These are phyloP conservation scores for Heliconius himera DNA, from an alignment of 1,140 invertebrate genomes.

Conservation along the genomic window DNA sequence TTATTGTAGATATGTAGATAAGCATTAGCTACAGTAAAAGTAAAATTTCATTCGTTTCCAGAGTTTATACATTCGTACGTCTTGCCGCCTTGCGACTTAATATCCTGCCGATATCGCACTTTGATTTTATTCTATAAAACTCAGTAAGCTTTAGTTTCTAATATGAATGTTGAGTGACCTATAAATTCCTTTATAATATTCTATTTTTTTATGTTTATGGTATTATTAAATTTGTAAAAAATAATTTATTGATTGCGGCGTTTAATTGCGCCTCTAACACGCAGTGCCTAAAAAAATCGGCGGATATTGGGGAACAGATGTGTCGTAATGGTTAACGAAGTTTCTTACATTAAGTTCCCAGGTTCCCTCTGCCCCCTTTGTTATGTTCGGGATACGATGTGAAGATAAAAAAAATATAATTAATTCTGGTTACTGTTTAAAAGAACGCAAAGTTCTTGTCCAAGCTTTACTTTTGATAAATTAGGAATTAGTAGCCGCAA, in stretches of 20 bases:
- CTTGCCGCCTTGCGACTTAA: slow-evolving; percentile 14
- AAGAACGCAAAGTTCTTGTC: neutral
- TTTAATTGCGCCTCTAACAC: no score
- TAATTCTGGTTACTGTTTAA: neutral
- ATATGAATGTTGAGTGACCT: neutral
- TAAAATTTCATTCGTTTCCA: slow-evolving; percentile 17
- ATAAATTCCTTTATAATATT: neutral
- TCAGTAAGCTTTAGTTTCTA: neutral
- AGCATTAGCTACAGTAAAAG: neutral
- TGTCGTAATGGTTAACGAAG: no score
- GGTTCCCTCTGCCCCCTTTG: no score
- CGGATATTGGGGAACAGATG: no score
- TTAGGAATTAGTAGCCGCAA: neutral
- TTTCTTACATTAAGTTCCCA: no score
- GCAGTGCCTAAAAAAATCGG: no score
- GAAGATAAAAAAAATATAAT: neutral
- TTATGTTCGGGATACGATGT: no score
- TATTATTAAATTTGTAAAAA: no score
- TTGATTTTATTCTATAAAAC: neutral
- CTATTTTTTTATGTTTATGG: neutral
- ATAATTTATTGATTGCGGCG: no score
- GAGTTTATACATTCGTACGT: slow-evolving; percentile 16
- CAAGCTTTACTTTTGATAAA: no score
- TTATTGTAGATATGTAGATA: neutral
- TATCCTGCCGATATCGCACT: slow-evolving; percentile 20